Percentiles rank a stretch among this genome's conserved stretches.
Evolutionary conservation across 2,113 vertebrate species (phyloP).

Genomic region (Lagopus muta): DNA sequence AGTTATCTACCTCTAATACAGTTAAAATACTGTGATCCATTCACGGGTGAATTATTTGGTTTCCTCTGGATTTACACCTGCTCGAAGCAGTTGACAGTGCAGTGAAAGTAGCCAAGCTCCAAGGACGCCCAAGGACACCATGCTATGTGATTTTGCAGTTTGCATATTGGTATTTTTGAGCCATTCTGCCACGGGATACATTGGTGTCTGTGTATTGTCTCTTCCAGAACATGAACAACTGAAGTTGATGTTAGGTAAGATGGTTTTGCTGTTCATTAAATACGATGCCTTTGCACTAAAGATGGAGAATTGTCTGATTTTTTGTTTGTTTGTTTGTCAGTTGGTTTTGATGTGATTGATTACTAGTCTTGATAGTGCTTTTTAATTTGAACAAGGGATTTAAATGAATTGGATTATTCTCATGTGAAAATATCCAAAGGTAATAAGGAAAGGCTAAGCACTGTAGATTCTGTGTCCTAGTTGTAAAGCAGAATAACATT

Average conservation of each 20-base stretch:
- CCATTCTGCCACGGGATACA: background rate
- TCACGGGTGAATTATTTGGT: background rate
- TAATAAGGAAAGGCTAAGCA: background rate
- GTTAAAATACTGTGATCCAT: background rate
- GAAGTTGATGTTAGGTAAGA: background rate
- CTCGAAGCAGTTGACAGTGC: background rate
- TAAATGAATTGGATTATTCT: background rate
- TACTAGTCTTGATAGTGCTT: background rate
- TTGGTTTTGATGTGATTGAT: background rate
- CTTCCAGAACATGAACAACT: background rate
- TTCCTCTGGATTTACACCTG: background rate
- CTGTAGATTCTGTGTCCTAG: background rate
- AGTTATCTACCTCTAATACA: background rate
- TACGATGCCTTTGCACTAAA: background rate
- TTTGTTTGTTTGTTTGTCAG: background rate
- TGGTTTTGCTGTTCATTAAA: background rate
- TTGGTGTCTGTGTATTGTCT: background rate
- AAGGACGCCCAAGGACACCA: background rate
- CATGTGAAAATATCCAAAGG: background rate
- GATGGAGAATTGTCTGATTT: fast-evolving
- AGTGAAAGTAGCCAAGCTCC: background rate
- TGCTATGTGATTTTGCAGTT: background rate
- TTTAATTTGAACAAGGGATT: background rate
- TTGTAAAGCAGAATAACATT: background rate
- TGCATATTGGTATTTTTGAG: background rate